phyloP scores from a whole-genome alignment of 2,888 invertebrate species.

The Cryptocephalus primarius region DNA sequence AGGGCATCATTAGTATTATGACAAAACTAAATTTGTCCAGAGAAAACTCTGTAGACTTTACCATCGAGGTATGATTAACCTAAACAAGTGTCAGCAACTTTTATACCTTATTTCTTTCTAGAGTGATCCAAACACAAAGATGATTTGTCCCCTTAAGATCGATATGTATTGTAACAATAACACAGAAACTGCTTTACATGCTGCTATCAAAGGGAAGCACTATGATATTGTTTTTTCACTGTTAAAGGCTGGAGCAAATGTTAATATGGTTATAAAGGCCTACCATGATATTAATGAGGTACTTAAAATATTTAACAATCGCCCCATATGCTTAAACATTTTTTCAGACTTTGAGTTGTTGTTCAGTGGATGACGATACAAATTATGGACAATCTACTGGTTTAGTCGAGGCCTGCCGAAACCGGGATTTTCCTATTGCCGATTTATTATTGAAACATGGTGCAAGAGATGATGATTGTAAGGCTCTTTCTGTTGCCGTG shows the following conservation, averaged over 20 bases:
- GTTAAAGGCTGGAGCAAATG: slow-evolving; percentile 68
- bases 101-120: slow-evolving; percentile 8
- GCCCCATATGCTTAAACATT: background rate
- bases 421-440: slow-evolving; percentile 58
- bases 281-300: slow-evolving; percentile 36
- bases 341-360: slow-evolving; percentile 28
- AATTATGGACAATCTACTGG: slow-evolving; percentile 42
- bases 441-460: slow-evolving; percentile 68
- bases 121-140: slow-evolving; percentile 27
- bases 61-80: slow-evolving; percentile 20
- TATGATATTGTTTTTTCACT: slow-evolving; percentile 58
- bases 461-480: slow-evolving; percentile 77
- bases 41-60: slow-evolving; percentile 35
- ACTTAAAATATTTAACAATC: slow-evolving; percentile 6
- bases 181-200: slow-evolving; percentile 73
- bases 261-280: slow-evolving; percentile 60
- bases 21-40: slow-evolving; percentile 62
- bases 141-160: slow-evolving; percentile 58
- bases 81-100: too few relatives aligned
- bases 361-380: slow-evolving; percentile 40
- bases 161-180: slow-evolving; percentile 66
- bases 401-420: slow-evolving; percentile 58
- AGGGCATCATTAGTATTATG: slow-evolving; percentile 82
- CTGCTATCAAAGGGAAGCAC: slow-evolving; percentile 67
- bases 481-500: slow-evolving; percentile 70